Evolutionary conservation across 2,113 vertebrate genomes (phyloP), one percentile per base, ranked within the genome.

Genomic region (Hiodon alosoides): DNA sequence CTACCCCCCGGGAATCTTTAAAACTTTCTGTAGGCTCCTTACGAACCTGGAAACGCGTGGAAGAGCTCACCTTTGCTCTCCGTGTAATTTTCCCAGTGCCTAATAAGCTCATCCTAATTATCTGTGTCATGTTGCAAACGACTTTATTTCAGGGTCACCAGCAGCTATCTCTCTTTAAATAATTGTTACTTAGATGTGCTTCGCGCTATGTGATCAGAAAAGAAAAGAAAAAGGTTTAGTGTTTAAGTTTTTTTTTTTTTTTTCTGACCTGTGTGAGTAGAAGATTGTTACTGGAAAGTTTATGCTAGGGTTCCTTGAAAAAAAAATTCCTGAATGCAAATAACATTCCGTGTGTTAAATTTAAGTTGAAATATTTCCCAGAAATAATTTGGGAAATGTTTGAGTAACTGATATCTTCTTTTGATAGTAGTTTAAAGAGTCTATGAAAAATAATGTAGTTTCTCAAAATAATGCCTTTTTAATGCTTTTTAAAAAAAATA

Each of bases 1-100:
- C 52, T 31, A 31, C 31, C 81, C 83, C 73, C 64, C 13, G 76
- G 74, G 78, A 77, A 79, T 83, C 79, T 78, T 83, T 79, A 79
- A 69, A 81, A 78, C 71, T 76, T 68, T 77, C 72, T 72, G 61
- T 76, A 69, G 83, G 79, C 79, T 75, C 81, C 75, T 76, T 72
- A 69, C 62, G 9, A 58, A 60, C 62, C 57, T 70, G 67, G 54
- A 64, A 76, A 78, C 69, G 8, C 8, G 53, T 71, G 53, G 53
- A 74, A 68, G 50, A 69, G 72, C 46, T 52, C 60, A 52, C 47
- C 67, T 65, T 13, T 74, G 67, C 60, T 70, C 51, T 74, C 65
- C 10, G 67, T 62, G 66, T 76, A 61, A 72, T 69, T 67, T 31
- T 55, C 71, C 67, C n/a, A 69, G 57, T 73, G 72, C 59, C 14